These are phyloP conservation scores for Aegypius monachus DNA, from an alignment of 2,113 vertebrate species.

Conservation along the genomic window DNA sequence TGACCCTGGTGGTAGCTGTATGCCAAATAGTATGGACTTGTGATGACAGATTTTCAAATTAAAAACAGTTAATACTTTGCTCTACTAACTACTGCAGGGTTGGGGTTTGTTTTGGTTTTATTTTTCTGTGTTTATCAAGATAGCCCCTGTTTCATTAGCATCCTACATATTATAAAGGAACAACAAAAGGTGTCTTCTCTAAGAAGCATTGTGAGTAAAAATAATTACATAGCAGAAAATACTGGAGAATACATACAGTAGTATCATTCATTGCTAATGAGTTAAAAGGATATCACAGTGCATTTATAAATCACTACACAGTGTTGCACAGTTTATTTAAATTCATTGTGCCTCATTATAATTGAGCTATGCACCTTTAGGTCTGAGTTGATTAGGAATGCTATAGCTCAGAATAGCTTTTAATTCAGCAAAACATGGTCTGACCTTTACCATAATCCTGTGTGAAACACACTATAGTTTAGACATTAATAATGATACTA, in stretches of 20 bases:
- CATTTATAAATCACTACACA: constrained; percentile 96
- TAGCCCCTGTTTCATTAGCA: constrained; percentile 1
- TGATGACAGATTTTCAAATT: not conserved
- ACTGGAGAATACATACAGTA: constrained; percentile 63
- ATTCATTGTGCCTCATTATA: constrained; percentile 99
- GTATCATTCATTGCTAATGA: constrained; percentile 98
- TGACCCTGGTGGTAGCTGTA: not conserved
- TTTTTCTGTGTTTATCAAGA: not conserved
- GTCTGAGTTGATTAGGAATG: constrained; percentile 98
- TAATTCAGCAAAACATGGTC: constrained; percentile 97
- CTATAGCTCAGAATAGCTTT: constrained; percentile 99
- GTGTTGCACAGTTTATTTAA: constrained; percentile 98
- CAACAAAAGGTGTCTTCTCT: constrained; percentile 40
- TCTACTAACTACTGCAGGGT: not conserved
- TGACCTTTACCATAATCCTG: constrained; percentile 99
- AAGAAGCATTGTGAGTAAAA: constrained; percentile 69
- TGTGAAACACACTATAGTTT: constrained; percentile 93
- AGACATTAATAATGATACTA: constrained; percentile 99
- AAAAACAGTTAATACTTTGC: constrained; percentile 24
- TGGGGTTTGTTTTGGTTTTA: not conserved
- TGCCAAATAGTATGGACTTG: not conserved
- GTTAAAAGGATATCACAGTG: constrained; percentile 95
- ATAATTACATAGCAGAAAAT: constrained; percentile 76
- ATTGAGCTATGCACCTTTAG: constrained; percentile 99
- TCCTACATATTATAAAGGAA: constrained; percentile 31